Conservation (phyloP, 2,888 invertebrate genomes). For the Lithophane ornitopus region DNA sequence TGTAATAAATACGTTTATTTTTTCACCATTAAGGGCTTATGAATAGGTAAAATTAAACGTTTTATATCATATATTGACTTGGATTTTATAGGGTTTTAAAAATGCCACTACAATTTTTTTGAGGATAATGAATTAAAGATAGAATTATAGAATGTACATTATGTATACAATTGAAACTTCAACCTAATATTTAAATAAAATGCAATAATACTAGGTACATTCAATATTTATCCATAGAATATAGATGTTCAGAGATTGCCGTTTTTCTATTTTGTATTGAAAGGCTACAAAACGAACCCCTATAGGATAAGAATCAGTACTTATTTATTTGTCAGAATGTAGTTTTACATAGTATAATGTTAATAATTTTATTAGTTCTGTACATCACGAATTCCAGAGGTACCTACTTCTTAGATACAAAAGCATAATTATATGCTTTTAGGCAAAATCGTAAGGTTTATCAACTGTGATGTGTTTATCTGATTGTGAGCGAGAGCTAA, state of each 20-base stretch:
- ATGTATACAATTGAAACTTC: background rate
- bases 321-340: background rate
- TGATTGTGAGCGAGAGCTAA: background rate
- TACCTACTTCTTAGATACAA: too few species aligned
- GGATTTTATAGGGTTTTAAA: background rate
- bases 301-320: background rate
- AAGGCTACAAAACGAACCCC: background rate
- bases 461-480: background rate
- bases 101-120: background rate
- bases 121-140: too few species aligned
- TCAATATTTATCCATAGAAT: background rate
- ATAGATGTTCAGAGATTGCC: background rate
- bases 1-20: background rate
- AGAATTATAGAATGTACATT: background rate
- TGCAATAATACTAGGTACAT: background rate
- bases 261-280: background rate
- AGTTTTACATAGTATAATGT: background rate
- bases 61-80: background rate
- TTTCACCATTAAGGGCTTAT: background rate
- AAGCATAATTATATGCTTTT: too few species aligned
- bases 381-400: too few species aligned
- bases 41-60: background rate
- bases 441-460: background rate
- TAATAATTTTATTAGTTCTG: background rate
- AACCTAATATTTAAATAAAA: background rate